Evolutionary conservation across 2,888 invertebrate species (phyloP), one percentile per base, ranked within the genome.

Genomic region (Gonocerus acuteangulatus): DNA sequence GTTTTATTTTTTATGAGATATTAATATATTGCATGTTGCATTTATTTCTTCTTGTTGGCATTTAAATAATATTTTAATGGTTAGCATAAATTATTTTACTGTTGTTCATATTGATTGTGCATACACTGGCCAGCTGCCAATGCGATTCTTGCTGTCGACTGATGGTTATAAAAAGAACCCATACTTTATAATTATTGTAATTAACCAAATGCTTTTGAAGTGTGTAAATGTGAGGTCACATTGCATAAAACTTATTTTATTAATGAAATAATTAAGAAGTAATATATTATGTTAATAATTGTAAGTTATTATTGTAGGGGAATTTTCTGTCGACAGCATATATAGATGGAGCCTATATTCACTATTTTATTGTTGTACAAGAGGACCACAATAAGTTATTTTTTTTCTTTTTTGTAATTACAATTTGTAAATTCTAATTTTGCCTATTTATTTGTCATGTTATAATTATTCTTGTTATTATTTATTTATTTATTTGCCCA

Each of bases 11-110:
- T 36, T 54, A 54, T 18, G 39, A 57, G 23, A 32, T 57, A 44
- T 32, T 27, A 27, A 57, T 57, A 57, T 57, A 57, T 57, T 57
- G 47, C 47, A 57, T 44, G 47, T 44, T 57, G 57, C 57, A 57
- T 57, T 57, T 57, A 57, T 57, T 57, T 57, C 45, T 57, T 32
- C 47, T 47, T 57, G 57, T 57, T 57, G 57, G 57, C 57, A 57
- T 57, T 57, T 57, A 57, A 32, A 57, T 11, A 42, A 54, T 54
- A 54, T 57, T 47, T 57, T 57, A 57, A 57, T 44, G 23, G 21
- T 34, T 57, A 32, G 39, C 21, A 44, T 57, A 44, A 57, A 32
- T 57, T 47, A 57, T 21, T 57, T 47, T 44, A 47, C 19, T 32
- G 32, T 47, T 57, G 57, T 4, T 11, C 42, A 44, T 57, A 27